Evolutionary conservation across 1,140 invertebrate species (phyloP).

Genomic region (Scaptomyza montana): DNA sequence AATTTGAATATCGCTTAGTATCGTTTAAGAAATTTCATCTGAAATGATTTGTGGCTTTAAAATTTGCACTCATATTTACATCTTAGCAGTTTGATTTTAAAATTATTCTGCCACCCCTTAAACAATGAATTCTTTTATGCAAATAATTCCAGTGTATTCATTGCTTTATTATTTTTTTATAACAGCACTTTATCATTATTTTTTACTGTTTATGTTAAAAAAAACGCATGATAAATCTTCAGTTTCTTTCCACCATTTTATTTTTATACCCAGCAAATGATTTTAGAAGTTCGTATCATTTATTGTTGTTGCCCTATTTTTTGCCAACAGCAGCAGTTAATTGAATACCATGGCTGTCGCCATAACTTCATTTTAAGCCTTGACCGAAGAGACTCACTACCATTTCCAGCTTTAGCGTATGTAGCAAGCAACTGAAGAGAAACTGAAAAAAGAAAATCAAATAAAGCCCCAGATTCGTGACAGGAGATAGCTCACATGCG

Average conservation of each 20-base stretch:
- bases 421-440: no score
- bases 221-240: no score
- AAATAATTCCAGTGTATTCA: no score
- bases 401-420: not conserved
- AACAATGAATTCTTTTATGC: no score
- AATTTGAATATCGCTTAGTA: constrained; percentile 22
- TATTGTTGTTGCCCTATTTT: no score
- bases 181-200: no score
- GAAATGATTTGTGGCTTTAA: not conserved
- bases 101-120: no score
- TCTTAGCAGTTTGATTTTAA: no score
- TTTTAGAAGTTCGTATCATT: no score
- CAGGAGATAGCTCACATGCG: constrained; percentile 22
- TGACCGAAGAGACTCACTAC: constrained; percentile 9
- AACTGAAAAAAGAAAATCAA: constrained; percentile 17
- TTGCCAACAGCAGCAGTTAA: constrained; percentile 14
- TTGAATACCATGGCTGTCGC: not conserved
- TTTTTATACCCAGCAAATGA: no score
- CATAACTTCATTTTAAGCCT: constrained; percentile 1
- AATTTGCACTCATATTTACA: not conserved
- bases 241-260: no score
- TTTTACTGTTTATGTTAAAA: not conserved
- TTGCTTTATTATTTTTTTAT: no score
- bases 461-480: constrained; percentile 32
- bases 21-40: not conserved